Conservation (phyloP, 1,140 invertebrate genomes). For the Cardiocondyla obscurior region DNA sequence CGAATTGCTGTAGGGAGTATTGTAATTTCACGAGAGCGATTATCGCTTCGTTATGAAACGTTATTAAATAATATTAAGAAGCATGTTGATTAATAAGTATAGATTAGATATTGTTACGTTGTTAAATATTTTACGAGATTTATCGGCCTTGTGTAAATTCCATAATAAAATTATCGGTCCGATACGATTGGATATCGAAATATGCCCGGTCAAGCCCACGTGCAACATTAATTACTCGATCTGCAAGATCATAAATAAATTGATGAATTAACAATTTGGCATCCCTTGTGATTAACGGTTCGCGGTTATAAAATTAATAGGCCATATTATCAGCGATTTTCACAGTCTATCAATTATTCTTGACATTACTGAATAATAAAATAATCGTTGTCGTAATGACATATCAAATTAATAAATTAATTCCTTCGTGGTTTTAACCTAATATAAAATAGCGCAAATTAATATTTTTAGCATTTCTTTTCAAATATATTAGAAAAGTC, state of each 20-base stretch:
- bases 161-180: conserved; percentile 47
- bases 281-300: conserved; percentile 51
- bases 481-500: background rate
- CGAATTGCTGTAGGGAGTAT: too few species aligned
- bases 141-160: conserved; percentile 42
- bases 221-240: conserved; percentile 57
- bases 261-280: conserved; percentile 57
- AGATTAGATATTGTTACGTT: conserved; percentile 16
- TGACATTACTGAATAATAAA: conserved; percentile 34
- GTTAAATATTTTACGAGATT: conserved; percentile 36
- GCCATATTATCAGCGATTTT: conserved; percentile 50
- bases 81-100: background rate
- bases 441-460: background rate
- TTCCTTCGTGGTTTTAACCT: background rate
- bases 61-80: background rate
- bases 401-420: conserved; percentile 29
- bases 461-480: background rate
- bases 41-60: background rate
- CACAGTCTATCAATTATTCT: conserved; percentile 50
- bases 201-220: conserved; percentile 36
- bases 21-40: too few species aligned
- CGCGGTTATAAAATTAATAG: conserved; percentile 54
- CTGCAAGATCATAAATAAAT: conserved; percentile 58
- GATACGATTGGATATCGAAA: conserved; percentile 54
- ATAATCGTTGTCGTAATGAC: conserved; percentile 26